Conservation (phyloP, 2,888 invertebrate genomes). For the Ectemnius continuus region DNA sequence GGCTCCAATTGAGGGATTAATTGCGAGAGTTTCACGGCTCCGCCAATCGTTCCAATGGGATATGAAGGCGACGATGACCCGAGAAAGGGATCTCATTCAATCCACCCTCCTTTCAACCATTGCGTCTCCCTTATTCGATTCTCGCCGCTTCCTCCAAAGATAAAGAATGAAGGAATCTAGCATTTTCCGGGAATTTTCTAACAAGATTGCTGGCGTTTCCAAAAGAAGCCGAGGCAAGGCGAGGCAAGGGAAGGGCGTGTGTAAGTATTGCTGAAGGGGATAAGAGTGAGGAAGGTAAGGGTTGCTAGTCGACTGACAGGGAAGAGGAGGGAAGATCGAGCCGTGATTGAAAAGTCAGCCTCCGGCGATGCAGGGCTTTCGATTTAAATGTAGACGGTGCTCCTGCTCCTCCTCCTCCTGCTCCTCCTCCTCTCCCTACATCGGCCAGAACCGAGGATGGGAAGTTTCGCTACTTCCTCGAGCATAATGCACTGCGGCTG, state of each 20-base stretch:
- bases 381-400: slow-evolving; percentile 68
- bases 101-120: too few relatives aligned
- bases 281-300: slow-evolving; percentile 14
- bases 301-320: slow-evolving; percentile 44
- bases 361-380: slow-evolving; percentile 66
- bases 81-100: too few relatives aligned
- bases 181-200: too few relatives aligned
- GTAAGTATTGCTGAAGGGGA: neutral
- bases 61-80: too few relatives aligned
- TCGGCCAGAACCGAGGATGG: slow-evolving; percentile 6
- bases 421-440: too few relatives aligned
- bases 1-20: too few relatives aligned
- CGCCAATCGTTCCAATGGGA: too few relatives aligned
- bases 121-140: too few relatives aligned
- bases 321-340: slow-evolving; percentile 72
- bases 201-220: neutral
- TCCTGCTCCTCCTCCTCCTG: too few relatives aligned
- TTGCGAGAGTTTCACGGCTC: too few relatives aligned
- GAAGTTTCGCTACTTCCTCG: slow-evolving; percentile 34
- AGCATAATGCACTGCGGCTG: too few relatives aligned
- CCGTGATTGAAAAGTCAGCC: slow-evolving; percentile 76
- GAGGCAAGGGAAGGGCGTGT: slow-evolving; percentile 22
- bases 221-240: slow-evolving; percentile 22
- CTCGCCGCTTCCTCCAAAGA: too few relatives aligned
- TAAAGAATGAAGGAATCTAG: slow-evolving; percentile 15